Base-by-base conservation (phyloP, 2,113 vertebrate genomes). In the Campylomormyrus numenius region DNA sequence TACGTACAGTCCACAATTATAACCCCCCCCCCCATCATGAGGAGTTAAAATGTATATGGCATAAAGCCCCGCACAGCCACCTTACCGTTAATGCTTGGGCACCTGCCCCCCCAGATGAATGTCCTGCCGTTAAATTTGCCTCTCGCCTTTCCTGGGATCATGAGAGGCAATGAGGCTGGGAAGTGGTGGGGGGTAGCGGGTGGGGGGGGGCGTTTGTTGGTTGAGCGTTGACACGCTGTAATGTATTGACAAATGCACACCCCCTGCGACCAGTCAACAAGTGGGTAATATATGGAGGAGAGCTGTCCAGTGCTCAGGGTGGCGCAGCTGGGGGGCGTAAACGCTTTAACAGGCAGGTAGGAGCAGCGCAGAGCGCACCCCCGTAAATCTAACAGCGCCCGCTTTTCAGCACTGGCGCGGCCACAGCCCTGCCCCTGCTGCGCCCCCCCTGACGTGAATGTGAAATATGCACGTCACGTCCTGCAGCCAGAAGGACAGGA, bases 171-270 rank as follows among this genome's bases (percentile, higher is more conserved):
- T 77, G 50, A 70, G 58, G 27, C 45, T 42, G 35, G 35, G 74
- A 42, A 62, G 50, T 85, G 90, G 49, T 35, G 88, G 83, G 77
- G 39, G 77, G 35, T 15, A 42, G 84, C 49, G 88, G 89, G 85
- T 48, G 85, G n/a, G 62, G 74, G 70, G 70, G 31, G 31, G 15
- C 35, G n/a, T 77, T 89, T 92, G 93, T 93, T 93, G 93, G 93
- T 93, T 58, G 91, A 91, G 94, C 94, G 95, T 93, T 95, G 95
- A 95, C 94, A 94, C 91, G 90, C 94, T 93, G 90, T 94, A 94
- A 94, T 94, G 95, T 94, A 93, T 94, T 95, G 94, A 95, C 94
- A 95, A 95, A 95, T 95, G 94, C 93, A 90, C 88, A 89, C 92
- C 93, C 94, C 92, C 74, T 93, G 91, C 92, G 91, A 93, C 93